These are phyloP conservation scores for Polypedilum vanderplanki DNA, from an alignment of 1,140 invertebrate species.

Conservation along the genomic window DNA sequence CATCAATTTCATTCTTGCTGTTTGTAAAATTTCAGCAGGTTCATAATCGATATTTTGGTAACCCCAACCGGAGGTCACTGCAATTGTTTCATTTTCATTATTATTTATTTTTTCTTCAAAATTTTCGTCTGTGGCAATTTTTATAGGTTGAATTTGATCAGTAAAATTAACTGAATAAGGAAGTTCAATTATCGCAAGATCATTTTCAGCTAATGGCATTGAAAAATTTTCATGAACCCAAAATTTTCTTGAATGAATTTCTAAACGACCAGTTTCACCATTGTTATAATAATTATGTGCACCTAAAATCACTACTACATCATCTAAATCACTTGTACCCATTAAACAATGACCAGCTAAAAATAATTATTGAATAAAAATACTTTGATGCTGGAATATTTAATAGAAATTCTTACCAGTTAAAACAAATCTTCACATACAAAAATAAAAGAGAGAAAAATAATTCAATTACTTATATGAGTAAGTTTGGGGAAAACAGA, in stretches of 20 bases:
- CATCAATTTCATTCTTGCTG: not conserved
- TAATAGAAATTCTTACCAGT: not conserved
- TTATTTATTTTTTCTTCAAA: not conserved
- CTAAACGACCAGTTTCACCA: not conserved
- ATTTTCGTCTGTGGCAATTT: not conserved
- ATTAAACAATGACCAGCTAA: not conserved
- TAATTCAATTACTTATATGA: not conserved
- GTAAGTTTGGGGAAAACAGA: too few relatives aligned
- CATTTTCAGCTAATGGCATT: conserved; percentile 3
- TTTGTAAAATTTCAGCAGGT: not conserved
- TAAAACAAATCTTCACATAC: not conserved
- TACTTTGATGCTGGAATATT: not conserved
- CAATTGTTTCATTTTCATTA: not conserved
- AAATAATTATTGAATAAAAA: too few relatives aligned
- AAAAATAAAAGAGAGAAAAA: not conserved
- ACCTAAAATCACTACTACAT: not conserved
- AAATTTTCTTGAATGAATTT: not conserved
- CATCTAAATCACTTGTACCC: not conserved
- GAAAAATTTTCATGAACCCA: conserved; percentile 10
- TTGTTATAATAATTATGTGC: conserved; percentile 1
- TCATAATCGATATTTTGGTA: not conserved
- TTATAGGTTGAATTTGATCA: conserved; percentile 15
- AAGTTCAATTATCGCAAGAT: not conserved
- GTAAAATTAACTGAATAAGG: not conserved
- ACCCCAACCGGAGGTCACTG: not conserved